phyloP scores from a whole-genome alignment of 2,888 invertebrate species.

The Thysanoteuthis rhombus region DNA sequence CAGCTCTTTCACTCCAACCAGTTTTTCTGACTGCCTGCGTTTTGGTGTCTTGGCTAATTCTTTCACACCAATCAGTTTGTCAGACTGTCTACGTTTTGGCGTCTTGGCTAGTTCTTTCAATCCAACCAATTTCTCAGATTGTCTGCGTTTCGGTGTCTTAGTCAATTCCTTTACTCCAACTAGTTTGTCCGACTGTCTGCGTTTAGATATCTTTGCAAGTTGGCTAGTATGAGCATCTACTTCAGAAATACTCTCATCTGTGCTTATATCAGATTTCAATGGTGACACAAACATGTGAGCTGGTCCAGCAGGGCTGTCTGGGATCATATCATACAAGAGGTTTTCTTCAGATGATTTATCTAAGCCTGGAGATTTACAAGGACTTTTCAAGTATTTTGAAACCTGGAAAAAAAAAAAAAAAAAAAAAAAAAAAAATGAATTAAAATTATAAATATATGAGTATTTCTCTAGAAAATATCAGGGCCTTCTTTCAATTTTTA shows the following conservation, averaged over 20 bases:
- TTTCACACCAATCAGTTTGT: constrained; percentile 49
- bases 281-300: constrained; percentile 66
- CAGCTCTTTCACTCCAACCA: constrained; percentile 33
- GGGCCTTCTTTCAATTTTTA: no score
- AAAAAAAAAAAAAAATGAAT: no score
- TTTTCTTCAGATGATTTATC: constrained; percentile 40
- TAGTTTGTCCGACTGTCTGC: neutral
- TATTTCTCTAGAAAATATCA: no score
- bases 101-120: constrained; percentile 34
- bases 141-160: neutral
- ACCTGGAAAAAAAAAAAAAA: neutral
- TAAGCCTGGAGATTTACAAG: neutral
- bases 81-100: constrained; percentile 40
- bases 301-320: constrained; percentile 64
- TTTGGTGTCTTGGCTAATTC: constrained; percentile 41
- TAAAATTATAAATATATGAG: no score
- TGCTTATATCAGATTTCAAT: constrained; percentile 36
- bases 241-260: neutral
- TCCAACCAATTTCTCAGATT: constrained; percentile 39
- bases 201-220: neutral
- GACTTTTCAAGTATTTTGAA: neutral
- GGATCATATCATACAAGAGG: constrained; percentile 60
- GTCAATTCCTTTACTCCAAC: neutral
- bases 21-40: constrained; percentile 28
- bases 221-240: neutral